Base-by-base conservation (phyloP, 2,888 invertebrate genomes). In the Drosophila buzzatii region DNA sequence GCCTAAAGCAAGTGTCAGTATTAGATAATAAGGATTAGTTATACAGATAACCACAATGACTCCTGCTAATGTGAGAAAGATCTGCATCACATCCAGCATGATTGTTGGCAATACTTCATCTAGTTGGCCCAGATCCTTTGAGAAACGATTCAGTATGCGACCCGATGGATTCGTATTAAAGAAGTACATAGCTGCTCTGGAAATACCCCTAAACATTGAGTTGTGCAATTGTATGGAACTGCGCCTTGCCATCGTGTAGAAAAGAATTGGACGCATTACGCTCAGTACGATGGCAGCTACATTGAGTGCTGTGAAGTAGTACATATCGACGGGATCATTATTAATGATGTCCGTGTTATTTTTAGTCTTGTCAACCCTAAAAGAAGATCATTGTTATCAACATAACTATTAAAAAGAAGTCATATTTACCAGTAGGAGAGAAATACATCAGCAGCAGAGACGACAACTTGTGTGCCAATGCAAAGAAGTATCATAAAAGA, bases 151-250 rank as follows among this genome's bases (percentile, higher is more conserved):
- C 45, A 98, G 94, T 79, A 98, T 96, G 35, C 96, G 93, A 0
- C 96, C 96, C 0, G 96, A 96, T 0, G 97, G 96, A 93, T 98
- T 98, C 3, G 95, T 95, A 91, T 98, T 97, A 93, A 98, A 98
- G 94, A 98, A 98, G 39, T 95, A 94, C 95, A 98, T 96, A 0
- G 96, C 95, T 0, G 97, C 96, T 53, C 96, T 94, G 7, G 97
- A 96, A 33, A 98, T 95, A 39, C 96, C 94, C 16, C 94, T 92
- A 92, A 98, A 98, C 98, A 98, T 98, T 14, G 92, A 93, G 92
- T 97, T 96, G 93, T 98, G 98, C 0, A 98, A 94, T 7, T 93
- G 94, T 1, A 94, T 95, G 0, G 98, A 97, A 0, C 97, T 96
- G 35, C 94, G 94, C 95, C 97, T 96, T 88, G 93, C 94, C 93